Base-by-base conservation (phyloP, 1,140 invertebrate genomes). In the Calliphora vicina region DNA sequence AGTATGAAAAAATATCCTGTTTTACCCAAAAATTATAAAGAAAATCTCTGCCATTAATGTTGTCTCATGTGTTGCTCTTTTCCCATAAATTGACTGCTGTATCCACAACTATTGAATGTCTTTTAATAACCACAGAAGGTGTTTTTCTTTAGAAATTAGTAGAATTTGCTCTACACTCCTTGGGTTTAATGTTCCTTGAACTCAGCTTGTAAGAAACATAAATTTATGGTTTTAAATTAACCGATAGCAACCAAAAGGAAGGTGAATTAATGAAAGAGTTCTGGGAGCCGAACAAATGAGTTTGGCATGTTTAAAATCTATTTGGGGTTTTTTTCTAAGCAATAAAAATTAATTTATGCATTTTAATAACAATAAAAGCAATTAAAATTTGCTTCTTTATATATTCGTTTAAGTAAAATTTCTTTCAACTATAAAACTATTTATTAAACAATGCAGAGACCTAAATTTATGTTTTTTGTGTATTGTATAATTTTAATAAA, bases 321-420 rank as follows among this genome's bases (percentile, higher is more conserved):
- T 78, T 78, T 78, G 4, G 57, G 23, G 6, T 25, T 42, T 9
- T 72, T 80, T 42, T 45, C 12, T 26, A 83, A 26, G 23, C 35
- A 80, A 71, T 80, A 26, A 35, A 29, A 71, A 50, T 80, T 83
- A 80, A 83, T 83, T 83, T 83, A 83, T 83, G 82, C 82, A 83
- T 83, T 83, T 83, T 83, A 83, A 83, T 83, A 83, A 80, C 35
- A 20, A 43, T 12, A 78, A 76, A 67, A 35, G 35, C 76, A 83
- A 83, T 83, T 83, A 80, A 83, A 80, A 80, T 80, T 83, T 50
- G 6, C 35, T 8, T 35, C 35, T 35, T 35, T 35, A 5, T 35
- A 35, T 35, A 35, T 35, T 35, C 10, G 35, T 35, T 2, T 80
- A 6, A 0, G 61, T 23, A 67, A 23, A 67, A 82, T 23, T 82